Evolutionary conservation across 2,113 vertebrate genomes (phyloP).

Genomic region (Cephalopterus ornatus): DNA sequence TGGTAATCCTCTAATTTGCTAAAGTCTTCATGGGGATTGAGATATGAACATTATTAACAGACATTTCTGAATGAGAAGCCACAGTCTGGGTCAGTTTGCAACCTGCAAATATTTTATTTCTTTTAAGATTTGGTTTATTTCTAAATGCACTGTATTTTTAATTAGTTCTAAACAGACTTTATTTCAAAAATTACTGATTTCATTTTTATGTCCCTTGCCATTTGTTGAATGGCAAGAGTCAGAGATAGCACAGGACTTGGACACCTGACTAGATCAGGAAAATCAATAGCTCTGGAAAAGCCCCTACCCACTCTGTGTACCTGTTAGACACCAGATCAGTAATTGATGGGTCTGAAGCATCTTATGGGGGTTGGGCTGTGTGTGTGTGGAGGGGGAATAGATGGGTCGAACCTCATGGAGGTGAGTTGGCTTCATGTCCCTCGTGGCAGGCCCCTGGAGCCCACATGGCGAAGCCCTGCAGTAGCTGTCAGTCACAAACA

Average conservation of each 20-base stretch:
- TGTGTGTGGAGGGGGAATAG: too few relatives aligned
- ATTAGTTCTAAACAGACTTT: not conserved
- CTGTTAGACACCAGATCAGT: too few relatives aligned
- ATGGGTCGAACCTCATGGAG: too few relatives aligned
- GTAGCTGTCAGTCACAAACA: too few relatives aligned
- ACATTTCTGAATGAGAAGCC: not conserved
- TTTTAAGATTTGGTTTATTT: not conserved
- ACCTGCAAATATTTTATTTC: not conserved
- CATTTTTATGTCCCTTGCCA: not conserved
- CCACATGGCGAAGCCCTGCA: too few relatives aligned
- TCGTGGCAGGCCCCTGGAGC: too few relatives aligned
- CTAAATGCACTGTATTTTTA: not conserved
- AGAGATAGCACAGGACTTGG: not conserved
- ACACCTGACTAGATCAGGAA: not conserved
- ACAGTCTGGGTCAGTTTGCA: not conserved
- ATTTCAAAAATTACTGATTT: not conserved
- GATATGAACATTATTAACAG: not conserved
- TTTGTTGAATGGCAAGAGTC: not conserved
- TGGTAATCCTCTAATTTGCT: not conserved
- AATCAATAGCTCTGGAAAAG: not conserved
- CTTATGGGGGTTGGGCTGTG: too few relatives aligned
- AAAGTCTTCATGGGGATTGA: not conserved
- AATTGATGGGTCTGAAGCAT: too few relatives aligned
- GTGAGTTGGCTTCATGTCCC: too few relatives aligned
- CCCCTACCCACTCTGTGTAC: accelerated